phyloP scores from a whole-genome alignment of 2,797 vertebrate genomes.

The Buphagus erythrorhynchus region DNA sequence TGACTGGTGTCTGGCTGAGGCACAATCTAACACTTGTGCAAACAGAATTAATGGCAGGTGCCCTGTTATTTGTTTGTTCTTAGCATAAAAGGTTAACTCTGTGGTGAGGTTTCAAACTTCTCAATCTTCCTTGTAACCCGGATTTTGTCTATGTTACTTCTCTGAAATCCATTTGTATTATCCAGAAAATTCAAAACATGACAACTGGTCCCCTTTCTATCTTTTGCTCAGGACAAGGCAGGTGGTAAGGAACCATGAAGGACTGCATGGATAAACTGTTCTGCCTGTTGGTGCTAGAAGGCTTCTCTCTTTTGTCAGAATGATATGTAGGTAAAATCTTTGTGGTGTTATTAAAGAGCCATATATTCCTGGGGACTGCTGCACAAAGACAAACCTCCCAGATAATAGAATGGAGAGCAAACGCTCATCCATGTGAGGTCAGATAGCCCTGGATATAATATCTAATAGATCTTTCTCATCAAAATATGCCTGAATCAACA shows the following conservation, averaged over 20 bases:
- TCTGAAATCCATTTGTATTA: neutral
- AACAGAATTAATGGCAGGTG: neutral
- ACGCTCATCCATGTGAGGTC: neutral
- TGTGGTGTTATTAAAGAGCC: neutral
- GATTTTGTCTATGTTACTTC: neutral
- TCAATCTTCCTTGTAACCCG: neutral
- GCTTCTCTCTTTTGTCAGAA: neutral
- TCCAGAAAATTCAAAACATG: neutral
- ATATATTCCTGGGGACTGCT: neutral
- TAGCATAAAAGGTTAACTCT: neutral
- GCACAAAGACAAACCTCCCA: neutral
- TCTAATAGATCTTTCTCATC: neutral
- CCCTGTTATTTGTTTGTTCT: neutral
- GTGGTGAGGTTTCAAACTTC: neutral
- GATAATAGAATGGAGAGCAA: neutral
- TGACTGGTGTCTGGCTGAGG: neutral
- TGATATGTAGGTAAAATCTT: neutral
- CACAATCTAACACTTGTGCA: neutral
- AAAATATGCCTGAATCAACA: constrained; percentile 14
- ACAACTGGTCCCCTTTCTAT: neutral
- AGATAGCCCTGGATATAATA: neutral
- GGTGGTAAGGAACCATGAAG: neutral
- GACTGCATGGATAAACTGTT: neutral
- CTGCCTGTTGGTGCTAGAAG: neutral
- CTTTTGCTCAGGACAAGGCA: neutral